Base-by-base conservation (phyloP, 2,113 vertebrate genomes). In the Cricetomys ansorgei region DNA sequence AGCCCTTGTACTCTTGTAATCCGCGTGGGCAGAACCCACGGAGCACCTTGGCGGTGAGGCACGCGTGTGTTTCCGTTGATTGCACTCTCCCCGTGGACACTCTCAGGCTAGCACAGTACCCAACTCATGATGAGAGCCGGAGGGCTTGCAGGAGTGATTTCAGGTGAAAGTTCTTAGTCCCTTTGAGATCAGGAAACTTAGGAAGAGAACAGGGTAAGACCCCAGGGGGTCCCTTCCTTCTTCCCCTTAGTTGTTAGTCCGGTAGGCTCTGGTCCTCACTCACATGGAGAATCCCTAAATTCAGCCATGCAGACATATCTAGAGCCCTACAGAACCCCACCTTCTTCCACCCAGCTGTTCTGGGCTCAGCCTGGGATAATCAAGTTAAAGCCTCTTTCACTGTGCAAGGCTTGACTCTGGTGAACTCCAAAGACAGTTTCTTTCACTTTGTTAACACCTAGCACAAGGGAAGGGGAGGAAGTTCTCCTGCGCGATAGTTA, bases 361-460 rank as follows among this genome's bases (percentile, higher is more conserved):
- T 17, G 2, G 17, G n/a, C 31, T 65, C 6, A 34, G 55, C 7
- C 65, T 0, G 5, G 57, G 72, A 59, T 53, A 37, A 15, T 59
- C 69, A 31, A 27, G 50, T 1, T 11, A 19, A 69, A 64, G 23
- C 31, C 19, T 43, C 11, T 0, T 65, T 87, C 75, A 27, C 62
- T 70, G 75, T 8, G 29, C 4, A 86, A 43, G 55, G 65, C 31
- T 53, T 72, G 37, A 19, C 25, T 64, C 4, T 29, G 90, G 89
- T 81, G 50, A 64, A 19, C 67, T 55, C 57, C 65, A 88, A 75
- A 95, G 92, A 96, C 83, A 67, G 85, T 86, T 91, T 84, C 75
- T 76, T 94, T 83, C 3, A 53, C 15, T 92, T 93, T 83, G 50
- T 55, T 85, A 89, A 77, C 55, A 72, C 40, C 87, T 75, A 90